Base-by-base conservation (phyloP, 2,113 vertebrate genomes). In the Brachyhypopomus gauderio region DNA sequence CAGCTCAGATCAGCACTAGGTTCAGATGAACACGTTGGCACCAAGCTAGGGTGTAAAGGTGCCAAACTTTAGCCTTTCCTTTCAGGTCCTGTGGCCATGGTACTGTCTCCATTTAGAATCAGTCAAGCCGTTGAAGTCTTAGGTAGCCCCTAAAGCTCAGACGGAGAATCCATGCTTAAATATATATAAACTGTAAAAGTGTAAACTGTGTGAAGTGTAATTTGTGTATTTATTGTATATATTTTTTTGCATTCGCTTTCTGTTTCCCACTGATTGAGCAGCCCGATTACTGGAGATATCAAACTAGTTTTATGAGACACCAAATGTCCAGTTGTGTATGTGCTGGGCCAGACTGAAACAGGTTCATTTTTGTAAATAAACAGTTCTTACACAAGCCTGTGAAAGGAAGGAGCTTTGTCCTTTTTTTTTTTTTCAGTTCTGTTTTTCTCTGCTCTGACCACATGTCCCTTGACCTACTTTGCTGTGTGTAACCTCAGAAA, bases 341-440 rank as follows among this genome's bases (percentile, higher is more conserved):
- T 60, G 34, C 7, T 0, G 56, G 45, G 45, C 45, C 45, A 14
- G 45, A 52, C 41, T 58, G 4, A 14, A n/a, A 3, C 36, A 25
- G 8, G 56, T 72, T 72, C 36, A 62, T 16, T 79, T 79, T 71
- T 64, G 16, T 56, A 67, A 75, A 72, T 69, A 81, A 59, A 70
- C 19, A n/a, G 41, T 48, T 8, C 17, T 70, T 74, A 52, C 84
- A 70, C 85, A 89, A 87, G 59, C 73, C 27, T 59, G 75, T 48
- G 14, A 89, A 92, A 91, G 75, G 88, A 88, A 91, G 90, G 70
- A 52, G 63, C 82, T 84, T 84, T 73, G 11, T 5, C 30, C 36
- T 73, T 25, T 55, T 63, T 36, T 36, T 81, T 52, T 66, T 69
- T 52, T n/a, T n/a, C n/a, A 38, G 59, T 60, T 72, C 20, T 8